A percentile compares a stretch with the other conserved stretches of the same genome.
Conservation (phyloP, 2,797 vertebrate genomes). For the Scolopax rusticola region DNA sequence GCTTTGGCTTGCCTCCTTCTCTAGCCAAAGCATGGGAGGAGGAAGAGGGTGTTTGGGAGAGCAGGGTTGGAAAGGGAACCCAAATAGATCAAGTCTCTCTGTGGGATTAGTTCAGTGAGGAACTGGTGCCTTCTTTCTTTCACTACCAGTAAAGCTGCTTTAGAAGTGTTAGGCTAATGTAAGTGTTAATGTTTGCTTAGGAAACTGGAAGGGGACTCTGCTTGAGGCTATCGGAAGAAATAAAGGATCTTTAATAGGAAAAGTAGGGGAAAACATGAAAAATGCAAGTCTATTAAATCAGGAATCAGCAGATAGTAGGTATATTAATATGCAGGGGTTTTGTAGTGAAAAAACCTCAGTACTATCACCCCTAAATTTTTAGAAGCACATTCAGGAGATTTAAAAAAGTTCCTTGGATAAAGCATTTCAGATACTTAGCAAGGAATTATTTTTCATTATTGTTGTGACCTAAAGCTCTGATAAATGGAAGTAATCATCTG, state of each 20-base stretch:
- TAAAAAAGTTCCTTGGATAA: neutral
- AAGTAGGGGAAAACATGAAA: constrained; percentile 11
- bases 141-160: constrained; percentile 39
- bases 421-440: neutral
- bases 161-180: constrained; percentile 13
- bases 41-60: neutral
- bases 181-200: constrained; percentile 51
- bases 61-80: neutral
- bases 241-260: constrained; percentile 36
- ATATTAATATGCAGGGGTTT: neutral
- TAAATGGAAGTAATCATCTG: constrained; percentile 69
- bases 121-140: constrained; percentile 39
- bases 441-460: constrained; percentile 51
- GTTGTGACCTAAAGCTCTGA: constrained; percentile 42
- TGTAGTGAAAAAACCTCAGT: neutral
- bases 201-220: neutral
- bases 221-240: constrained; percentile 13
- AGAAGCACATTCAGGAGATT: neutral
- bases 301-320: neutral
- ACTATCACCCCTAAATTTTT: neutral
- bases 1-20: neutral
- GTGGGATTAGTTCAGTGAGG: constrained; percentile 20
- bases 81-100: neutral
- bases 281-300: neutral
- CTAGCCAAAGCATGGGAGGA: neutral